Percentiles rank a stretch among this genome's conserved stretches.
Evolutionary conservation across 2,888 invertebrate species (phyloP).

Genomic region (Agrotis segetum): DNA sequence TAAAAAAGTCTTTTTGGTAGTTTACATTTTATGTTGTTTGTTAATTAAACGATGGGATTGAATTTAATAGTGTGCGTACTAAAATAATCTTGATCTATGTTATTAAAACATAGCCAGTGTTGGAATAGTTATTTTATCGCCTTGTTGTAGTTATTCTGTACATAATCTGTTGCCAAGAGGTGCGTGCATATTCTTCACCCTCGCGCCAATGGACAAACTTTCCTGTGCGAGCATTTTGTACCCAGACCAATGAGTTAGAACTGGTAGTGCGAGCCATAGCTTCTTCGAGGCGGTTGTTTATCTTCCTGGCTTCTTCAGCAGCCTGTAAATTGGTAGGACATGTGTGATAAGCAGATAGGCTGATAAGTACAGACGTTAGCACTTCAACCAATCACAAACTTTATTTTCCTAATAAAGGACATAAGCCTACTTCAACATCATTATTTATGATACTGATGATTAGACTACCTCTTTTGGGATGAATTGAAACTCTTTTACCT

Average conservation of each 20-base stretch:
- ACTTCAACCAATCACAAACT: too few relatives aligned
- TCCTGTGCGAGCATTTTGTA: conserved; percentile 74
- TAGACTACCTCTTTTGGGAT: too few relatives aligned
- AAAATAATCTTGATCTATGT: background rate
- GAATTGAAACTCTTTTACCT: too few relatives aligned
- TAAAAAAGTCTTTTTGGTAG: too few relatives aligned
- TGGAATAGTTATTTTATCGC: conserved; percentile 37
- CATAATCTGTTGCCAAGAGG: conserved; percentile 80
- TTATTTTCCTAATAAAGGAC: too few relatives aligned
- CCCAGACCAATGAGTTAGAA: conserved; percentile 76
- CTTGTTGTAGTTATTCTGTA: conserved; percentile 78
- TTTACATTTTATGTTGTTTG: too few relatives aligned
- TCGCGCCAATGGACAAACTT: conserved; percentile 77
- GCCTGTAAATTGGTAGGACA: conserved; percentile 62
- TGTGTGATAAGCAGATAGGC: too few relatives aligned
- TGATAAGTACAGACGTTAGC: too few relatives aligned
- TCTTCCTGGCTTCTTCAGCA: conserved; percentile 77
- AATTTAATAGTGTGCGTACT: too few relatives aligned
- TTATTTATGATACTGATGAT: too few relatives aligned
- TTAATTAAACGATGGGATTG: too few relatives aligned
- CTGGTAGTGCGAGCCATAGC: conserved; percentile 73
- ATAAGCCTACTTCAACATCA: too few relatives aligned
- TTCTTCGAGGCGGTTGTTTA: conserved; percentile 79
- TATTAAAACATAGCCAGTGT: background rate
- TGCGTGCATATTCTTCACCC: conserved; percentile 71